phyloP scores from a whole-genome alignment of 2,113 vertebrate species.

The Typhlomys cinereus region DNA sequence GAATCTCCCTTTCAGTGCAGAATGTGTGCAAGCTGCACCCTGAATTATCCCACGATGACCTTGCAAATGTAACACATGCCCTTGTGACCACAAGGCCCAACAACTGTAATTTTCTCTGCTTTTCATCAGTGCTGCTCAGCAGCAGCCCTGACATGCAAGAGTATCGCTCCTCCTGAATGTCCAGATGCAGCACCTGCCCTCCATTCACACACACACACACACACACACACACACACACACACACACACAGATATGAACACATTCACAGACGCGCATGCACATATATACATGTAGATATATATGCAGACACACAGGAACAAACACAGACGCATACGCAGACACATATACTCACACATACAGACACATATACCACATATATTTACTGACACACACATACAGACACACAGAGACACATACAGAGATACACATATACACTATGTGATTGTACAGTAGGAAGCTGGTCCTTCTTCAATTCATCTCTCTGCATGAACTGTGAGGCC shows the following conservation, averaged over 20 bases:
- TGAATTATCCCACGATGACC: conserved; percentile 76
- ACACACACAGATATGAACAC: no score
- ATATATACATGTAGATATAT: no score
- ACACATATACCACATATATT: no score
- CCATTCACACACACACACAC: not conserved
- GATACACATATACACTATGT: no score
- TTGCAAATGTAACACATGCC: conserved; percentile 75
- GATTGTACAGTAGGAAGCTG: conserved; percentile 15
- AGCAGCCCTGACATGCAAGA: not conserved
- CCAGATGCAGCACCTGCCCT: conserved; percentile 44
- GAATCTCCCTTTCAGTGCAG: conserved; percentile 70
- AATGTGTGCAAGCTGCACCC: conserved; percentile 68
- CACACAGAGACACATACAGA: no score
- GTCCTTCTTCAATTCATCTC: conserved; percentile 21
- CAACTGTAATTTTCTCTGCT: conserved; percentile 75
- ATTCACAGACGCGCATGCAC: no score
- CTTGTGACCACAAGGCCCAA: conserved; percentile 72
- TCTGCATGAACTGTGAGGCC: conserved; percentile 37
- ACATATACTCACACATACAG: not conserved
- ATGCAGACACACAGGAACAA: no score
- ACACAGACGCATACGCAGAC: no score
- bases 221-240: no score
- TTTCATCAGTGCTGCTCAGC: conserved; percentile 53
- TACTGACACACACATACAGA: no score
- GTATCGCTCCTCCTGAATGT: conserved; percentile 15